Evolutionary conservation across 1,140 invertebrate genomes (phyloP).

Genomic region (Trypoxylus dichotomus): DNA sequence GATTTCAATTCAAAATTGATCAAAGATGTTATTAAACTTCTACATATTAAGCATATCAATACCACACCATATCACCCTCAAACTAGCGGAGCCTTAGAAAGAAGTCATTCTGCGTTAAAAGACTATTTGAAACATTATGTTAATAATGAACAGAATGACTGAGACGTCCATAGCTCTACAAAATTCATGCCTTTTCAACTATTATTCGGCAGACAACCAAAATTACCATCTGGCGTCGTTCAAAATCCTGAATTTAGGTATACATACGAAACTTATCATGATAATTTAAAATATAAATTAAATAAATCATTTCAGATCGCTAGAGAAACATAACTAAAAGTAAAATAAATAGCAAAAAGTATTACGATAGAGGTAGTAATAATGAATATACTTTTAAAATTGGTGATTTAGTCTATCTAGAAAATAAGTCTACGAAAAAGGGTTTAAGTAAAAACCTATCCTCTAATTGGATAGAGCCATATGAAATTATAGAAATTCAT

Average conservation of each 20-base stretch:
- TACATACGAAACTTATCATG: constrained; percentile 42
- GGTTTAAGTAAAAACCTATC: constrained; percentile 34
- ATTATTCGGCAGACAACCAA: constrained; percentile 36
- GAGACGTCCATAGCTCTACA: constrained; percentile 32
- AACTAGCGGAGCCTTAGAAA: neutral
- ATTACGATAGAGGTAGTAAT: constrained; percentile 40
- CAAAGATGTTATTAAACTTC: neutral
- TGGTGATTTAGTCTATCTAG: constrained; percentile 37
- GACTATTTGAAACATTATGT: no score
- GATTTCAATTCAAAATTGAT: constrained; percentile 11
- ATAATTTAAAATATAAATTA: constrained; percentile 41
- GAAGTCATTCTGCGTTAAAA: no score
- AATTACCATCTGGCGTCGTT: constrained; percentile 22
- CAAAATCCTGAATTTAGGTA: constrained; percentile 36
- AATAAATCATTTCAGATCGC: constrained; percentile 44
- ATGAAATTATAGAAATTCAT: constrained; percentile 34
- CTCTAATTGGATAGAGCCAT: constrained; percentile 28
- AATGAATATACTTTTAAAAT: constrained; percentile 35
- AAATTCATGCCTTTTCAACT: constrained; percentile 45
- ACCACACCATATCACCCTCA: constrained; percentile 23
- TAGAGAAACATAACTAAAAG: constrained; percentile 37
- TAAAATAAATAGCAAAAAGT: constrained; percentile 40
- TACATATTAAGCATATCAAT: neutral
- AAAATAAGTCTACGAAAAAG: constrained; percentile 16
- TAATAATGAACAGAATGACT: no score